Percentiles rank a stretch among this genome's conserved stretches.
phyloP scores from a whole-genome alignment of 2,888 invertebrate species.

The Zootermopsis nevadensis region DNA sequence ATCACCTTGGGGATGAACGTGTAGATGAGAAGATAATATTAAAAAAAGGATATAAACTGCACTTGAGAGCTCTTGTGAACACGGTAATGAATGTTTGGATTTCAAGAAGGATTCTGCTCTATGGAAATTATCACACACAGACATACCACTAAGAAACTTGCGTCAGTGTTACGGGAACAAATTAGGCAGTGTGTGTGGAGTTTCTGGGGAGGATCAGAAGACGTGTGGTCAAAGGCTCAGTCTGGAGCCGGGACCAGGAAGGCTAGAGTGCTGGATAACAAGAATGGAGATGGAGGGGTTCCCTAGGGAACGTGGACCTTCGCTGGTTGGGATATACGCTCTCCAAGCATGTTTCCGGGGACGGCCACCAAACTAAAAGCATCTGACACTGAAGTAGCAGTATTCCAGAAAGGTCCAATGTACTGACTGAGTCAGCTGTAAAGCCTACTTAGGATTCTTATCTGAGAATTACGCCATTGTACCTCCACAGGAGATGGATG shows the following conservation, averaged over 20 bases:
- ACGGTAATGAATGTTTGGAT: no score
- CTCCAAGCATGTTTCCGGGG: not conserved
- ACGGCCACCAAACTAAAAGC: slow-evolving; percentile 25
- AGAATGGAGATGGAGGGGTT: slow-evolving; percentile 31
- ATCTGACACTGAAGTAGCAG: not conserved
- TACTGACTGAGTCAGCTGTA: no score
- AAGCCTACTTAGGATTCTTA: no score
- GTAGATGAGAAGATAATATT: no score
- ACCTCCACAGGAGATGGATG: no score
- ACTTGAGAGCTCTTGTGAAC: no score
- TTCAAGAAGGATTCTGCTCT: no score
- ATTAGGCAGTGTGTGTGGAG: slow-evolving; percentile 26
- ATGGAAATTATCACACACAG: no score
- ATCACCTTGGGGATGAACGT: no score
- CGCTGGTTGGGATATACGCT: slow-evolving; percentile 26
- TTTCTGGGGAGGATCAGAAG: slow-evolving; percentile 31
- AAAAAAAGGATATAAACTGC: no score
- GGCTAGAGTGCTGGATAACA: slow-evolving; percentile 36
- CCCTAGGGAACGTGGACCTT: slow-evolving; percentile 37
- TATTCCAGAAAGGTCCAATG: not conserved
- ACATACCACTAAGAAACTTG: no score
- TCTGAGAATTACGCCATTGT: no score
- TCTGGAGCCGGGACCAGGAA: not conserved
- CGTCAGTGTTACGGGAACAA: not conserved
- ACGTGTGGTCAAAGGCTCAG: slow-evolving; percentile 40